phyloP scores from a whole-genome alignment of 2,888 invertebrate genomes.

The Nomada fucata region DNA sequence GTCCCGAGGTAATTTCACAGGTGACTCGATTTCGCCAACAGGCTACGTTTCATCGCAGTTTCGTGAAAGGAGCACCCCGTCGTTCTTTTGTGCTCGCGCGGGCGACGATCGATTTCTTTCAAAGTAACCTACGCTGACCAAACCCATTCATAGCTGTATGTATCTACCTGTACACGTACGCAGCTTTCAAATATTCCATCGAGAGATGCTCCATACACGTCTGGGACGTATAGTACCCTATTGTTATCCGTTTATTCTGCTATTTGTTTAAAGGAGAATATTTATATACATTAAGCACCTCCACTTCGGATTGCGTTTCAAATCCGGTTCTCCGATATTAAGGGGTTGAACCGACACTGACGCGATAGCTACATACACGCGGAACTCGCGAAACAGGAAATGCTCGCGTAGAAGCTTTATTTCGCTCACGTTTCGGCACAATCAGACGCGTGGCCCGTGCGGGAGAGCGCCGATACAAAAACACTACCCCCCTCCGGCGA shows the following conservation, averaged over 20 bases:
- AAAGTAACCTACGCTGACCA: too few relatives aligned
- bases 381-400: conserved; percentile 39
- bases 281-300: too few relatives aligned
- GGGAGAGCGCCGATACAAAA: conserved; percentile 61
- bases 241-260: too few relatives aligned
- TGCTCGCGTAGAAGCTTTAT: conserved; percentile 58
- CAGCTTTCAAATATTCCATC: neutral
- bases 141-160: too few relatives aligned
- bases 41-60: conserved; percentile 47
- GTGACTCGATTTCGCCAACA: conserved; percentile 37
- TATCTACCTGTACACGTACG: too few relatives aligned
- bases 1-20: conserved; percentile 49
- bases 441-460: conserved; percentile 67
- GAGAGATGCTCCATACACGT: neutral
- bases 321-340: too few relatives aligned
- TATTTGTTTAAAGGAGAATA: too few relatives aligned
- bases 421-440: conserved; percentile 70
- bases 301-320: too few relatives aligned
- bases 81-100: neutral
- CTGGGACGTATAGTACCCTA: too few relatives aligned
- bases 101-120: conserved; percentile 24
- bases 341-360: too few relatives aligned
- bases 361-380: conserved; percentile 16
- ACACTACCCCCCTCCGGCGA: conserved; percentile 58
- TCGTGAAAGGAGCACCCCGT: conserved; percentile 4